These are phyloP conservation scores for Aporrectodea caliginosa DNA, from an alignment of 1,140 invertebrate species.

Conservation along the genomic window DNA sequence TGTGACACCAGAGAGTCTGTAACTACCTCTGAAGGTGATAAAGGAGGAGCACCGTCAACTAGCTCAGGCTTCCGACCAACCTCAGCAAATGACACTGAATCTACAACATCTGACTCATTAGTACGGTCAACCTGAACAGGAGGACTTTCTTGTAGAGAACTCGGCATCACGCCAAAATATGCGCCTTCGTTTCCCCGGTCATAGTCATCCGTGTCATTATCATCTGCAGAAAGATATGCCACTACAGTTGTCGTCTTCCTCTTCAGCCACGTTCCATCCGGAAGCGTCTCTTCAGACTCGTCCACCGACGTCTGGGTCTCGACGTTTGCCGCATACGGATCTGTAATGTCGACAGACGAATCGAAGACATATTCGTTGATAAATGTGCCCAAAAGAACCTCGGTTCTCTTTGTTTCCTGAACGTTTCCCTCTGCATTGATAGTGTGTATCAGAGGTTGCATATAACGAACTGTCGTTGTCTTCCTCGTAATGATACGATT, in stretches of 20 bases:
- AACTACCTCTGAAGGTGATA: too few species aligned
- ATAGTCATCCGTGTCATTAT: conserved; percentile 5
- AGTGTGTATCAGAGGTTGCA: conserved; percentile 3
- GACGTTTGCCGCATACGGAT: conserved; percentile 22
- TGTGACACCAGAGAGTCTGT: too few species aligned
- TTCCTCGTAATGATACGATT: conserved; percentile 5
- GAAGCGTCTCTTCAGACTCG: conserved; percentile 27
- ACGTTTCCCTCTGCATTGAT: not conserved
- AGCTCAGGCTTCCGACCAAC: too few species aligned
- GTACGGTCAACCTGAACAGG: too few species aligned
- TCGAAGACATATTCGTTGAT: conserved; percentile 28
- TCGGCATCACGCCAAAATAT: too few species aligned
- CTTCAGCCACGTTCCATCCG: conserved; percentile 29
- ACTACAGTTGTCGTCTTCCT: conserved; percentile 22
- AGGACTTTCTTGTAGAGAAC: too few species aligned
- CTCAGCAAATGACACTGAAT: too few species aligned
- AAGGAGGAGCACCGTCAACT: too few species aligned
- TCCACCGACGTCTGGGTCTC: conserved; percentile 27
- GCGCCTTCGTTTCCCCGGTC: too few species aligned
- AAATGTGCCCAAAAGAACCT: conserved; percentile 23
- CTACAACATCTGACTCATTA: too few species aligned
- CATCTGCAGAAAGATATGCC: conserved; percentile 12
- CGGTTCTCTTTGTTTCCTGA: not conserved
- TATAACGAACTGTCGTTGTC: not conserved
- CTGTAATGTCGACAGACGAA: conserved; percentile 11